phyloP scores from a whole-genome alignment of 1,140 invertebrate species.

The Drosophila melanica region DNA sequence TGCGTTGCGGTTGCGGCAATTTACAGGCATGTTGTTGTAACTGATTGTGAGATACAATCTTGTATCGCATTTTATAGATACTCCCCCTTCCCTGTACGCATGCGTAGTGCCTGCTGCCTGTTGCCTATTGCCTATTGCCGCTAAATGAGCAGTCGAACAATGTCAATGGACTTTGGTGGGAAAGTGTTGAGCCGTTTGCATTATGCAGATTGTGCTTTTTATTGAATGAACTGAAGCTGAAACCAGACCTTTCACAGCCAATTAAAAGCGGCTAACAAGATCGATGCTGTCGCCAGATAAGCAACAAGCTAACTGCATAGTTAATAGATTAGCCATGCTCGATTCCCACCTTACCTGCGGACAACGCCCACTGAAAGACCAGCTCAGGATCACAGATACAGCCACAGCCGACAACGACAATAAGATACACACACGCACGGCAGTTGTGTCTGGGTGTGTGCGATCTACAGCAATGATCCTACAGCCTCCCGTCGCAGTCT shows the following conservation, averaged over 20 bases:
- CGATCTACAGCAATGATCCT: conserved; percentile 47
- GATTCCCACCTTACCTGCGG: conserved; percentile 34
- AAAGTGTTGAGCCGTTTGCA: conserved; percentile 76
- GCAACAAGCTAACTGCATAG: conserved; percentile 50
- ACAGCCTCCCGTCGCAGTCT: conserved; percentile 1
- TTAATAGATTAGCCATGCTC: conserved; percentile 58
- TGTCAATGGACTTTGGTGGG: conserved; percentile 78
- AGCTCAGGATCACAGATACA: conserved; percentile 21
- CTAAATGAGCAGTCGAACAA: conserved; percentile 41
- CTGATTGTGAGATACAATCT: conserved; percentile 66
- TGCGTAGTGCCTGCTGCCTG: conserved; percentile 21
- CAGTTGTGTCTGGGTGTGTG: neutral
- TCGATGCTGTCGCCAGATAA: conserved; percentile 67
- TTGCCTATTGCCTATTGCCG: neutral
- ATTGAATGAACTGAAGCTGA: conserved; percentile 64
- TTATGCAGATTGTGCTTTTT: conserved; percentile 62
- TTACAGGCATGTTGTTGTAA: conserved; percentile 62
- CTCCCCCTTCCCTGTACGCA: conserved; percentile 31
- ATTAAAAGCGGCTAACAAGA: conserved; percentile 80
- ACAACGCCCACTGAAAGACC: conserved; percentile 35
- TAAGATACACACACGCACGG: neutral
- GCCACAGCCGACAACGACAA: neutral
- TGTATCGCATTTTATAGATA: conserved; percentile 66
- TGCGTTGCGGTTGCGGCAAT: conserved; percentile 67
- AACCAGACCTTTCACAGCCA: conserved; percentile 70